Conservation (phyloP, 1,140 invertebrate genomes). For the Drosophila cardini region DNA sequence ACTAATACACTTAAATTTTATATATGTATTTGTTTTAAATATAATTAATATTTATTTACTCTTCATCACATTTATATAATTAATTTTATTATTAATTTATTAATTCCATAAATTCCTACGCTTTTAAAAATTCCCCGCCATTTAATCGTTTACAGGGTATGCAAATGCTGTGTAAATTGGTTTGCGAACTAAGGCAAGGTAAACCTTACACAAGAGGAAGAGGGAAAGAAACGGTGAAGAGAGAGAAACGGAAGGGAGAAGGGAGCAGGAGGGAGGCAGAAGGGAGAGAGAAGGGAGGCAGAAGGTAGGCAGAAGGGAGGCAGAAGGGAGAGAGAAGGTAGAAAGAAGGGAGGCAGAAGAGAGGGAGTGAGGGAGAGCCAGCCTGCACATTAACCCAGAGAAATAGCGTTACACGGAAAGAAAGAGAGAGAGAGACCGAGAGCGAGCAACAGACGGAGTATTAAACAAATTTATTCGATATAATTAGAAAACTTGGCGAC, state of each 20-base stretch:
- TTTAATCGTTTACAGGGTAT: constrained; percentile 10
- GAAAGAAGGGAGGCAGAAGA: no score
- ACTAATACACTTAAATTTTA: no score
- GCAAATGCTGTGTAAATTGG: constrained; percentile 70
- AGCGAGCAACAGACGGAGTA: constrained; percentile 60
- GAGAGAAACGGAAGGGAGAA: neutral
- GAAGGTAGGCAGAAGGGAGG: neutral
- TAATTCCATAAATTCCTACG: no score
- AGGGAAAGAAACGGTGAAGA: neutral
- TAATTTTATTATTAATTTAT: no score
- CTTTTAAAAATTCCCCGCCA: no score
- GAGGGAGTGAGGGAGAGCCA: neutral
- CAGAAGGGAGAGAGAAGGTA: neutral
- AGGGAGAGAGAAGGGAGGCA: neutral
- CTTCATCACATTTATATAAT: no score
- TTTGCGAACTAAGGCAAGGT: constrained; percentile 37
- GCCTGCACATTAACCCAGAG: constrained; percentile 14
- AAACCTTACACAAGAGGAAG: constrained; percentile 12
- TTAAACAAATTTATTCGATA: constrained; percentile 84
- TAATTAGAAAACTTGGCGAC: constrained; percentile 84
- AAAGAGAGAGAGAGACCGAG: constrained; percentile 6
- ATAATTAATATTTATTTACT: no score
- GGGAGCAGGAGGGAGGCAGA: constrained; percentile 6
- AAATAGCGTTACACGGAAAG: no score
- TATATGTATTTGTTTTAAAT: no score